Percentiles rank a stretch among this genome's conserved stretches.
These are phyloP conservation scores for Lasiurus borealis DNA, from an alignment of 2,113 vertebrate species.

Conservation along the genomic window DNA sequence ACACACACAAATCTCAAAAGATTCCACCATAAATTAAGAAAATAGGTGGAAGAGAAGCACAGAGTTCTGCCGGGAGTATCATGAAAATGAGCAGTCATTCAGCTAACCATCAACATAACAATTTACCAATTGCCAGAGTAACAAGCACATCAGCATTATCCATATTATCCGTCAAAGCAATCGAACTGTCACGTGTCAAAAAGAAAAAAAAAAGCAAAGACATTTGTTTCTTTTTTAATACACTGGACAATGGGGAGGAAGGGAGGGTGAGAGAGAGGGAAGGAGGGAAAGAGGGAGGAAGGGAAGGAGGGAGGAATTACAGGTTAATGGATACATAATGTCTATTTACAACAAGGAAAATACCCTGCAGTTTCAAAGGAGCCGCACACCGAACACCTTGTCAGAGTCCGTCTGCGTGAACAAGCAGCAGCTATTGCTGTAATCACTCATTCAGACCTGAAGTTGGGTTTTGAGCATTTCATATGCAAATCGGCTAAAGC, in stretches of 20 bases:
- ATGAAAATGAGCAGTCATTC: neutral
- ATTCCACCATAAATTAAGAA: neutral
- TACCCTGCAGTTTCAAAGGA: slow-evolving; percentile 69
- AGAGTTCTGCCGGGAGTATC: too few species aligned
- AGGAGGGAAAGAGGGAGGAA: neutral
- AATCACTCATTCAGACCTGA: slow-evolving; percentile 71
- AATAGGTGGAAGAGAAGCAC: neutral
- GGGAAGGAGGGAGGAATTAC: slow-evolving; percentile 57
- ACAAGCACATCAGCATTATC: slow-evolving; percentile 57
- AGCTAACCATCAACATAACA: slow-evolving; percentile 1
- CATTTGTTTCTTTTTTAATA: slow-evolving; percentile 26
- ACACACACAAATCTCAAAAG: neutral
- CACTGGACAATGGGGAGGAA: too few species aligned
- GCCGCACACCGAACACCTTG: slow-evolving; percentile 43
- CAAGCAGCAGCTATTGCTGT: slow-evolving; percentile 72
- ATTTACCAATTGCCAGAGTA: slow-evolving; percentile 37
- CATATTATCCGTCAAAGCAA: slow-evolving; percentile 54
- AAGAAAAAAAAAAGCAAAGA: slow-evolving; percentile 27
- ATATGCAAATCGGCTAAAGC: slow-evolving; percentile 72
- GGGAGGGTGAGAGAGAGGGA: neutral
- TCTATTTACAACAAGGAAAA: slow-evolving; percentile 72
- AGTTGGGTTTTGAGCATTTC: slow-evolving; percentile 63
- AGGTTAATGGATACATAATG: slow-evolving; percentile 68
- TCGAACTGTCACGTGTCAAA: slow-evolving; percentile 58
- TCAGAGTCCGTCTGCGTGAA: slow-evolving; percentile 59